Conservation (phyloP, 1,140 invertebrate genomes). For the Danaus plexippus region DNA sequence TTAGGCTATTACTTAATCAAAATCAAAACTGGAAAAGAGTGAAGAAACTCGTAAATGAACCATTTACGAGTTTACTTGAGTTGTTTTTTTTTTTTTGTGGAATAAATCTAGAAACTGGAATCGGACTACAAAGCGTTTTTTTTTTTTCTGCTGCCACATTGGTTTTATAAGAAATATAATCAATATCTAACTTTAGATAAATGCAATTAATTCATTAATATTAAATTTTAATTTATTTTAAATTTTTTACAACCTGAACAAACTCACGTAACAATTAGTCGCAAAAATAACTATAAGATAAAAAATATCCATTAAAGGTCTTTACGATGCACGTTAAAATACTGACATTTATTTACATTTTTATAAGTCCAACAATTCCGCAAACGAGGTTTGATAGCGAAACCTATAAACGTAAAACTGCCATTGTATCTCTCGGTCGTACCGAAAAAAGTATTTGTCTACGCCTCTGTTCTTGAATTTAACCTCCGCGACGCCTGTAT, state of each 20-base stretch:
- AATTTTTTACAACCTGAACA: too few species aligned
- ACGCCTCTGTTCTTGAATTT: slow-evolving; percentile 7
- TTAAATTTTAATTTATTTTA: background rate
- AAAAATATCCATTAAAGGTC: slow-evolving; percentile 4
- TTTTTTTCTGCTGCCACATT: too few species aligned
- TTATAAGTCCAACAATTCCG: slow-evolving; percentile 10
- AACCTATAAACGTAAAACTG: slow-evolving; percentile 21
- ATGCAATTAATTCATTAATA: background rate
- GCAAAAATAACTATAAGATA: background rate
- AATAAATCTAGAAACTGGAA: too few species aligned
- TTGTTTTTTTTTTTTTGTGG: too few species aligned
- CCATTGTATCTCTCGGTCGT: slow-evolving; percentile 5
- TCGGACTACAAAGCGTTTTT: too few species aligned
- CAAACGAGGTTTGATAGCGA: slow-evolving; percentile 14
- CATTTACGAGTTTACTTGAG: too few species aligned
- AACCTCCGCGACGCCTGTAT: slow-evolving; percentile 13
- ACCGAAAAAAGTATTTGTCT: slow-evolving; percentile 20
- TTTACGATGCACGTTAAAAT: slow-evolving; percentile 8
- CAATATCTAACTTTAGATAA: background rate
- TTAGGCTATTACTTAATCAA: too few species aligned
- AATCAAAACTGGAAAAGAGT: too few species aligned
- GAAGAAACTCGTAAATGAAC: too few species aligned
- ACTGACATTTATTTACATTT: slow-evolving; percentile 3
- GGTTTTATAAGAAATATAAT: too few species aligned
- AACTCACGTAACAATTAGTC: background rate